Evolutionary conservation across 2,113 vertebrate species (phyloP).

Genomic region (Vulpes ferrilata): DNA sequence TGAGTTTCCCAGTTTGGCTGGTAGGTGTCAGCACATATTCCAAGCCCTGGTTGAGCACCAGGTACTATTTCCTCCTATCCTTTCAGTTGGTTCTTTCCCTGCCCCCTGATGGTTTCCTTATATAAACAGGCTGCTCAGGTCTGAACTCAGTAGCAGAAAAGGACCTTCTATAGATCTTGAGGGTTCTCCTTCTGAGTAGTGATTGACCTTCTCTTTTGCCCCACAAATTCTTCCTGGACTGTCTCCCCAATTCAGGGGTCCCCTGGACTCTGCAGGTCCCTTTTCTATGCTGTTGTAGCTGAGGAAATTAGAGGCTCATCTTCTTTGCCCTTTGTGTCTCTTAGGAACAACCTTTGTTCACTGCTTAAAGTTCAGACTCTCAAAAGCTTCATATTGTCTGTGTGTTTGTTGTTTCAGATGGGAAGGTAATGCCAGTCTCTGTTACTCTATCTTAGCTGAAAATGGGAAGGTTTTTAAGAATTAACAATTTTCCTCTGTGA

Average conservation of each 20-base stretch:
- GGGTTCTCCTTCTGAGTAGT: not conserved
- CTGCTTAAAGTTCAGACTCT: not conserved
- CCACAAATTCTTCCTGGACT: not conserved
- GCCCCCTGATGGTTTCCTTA: not conserved
- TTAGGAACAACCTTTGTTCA: not conserved
- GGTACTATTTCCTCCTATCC: not conserved
- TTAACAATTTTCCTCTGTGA: not conserved
- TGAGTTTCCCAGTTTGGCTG: not conserved
- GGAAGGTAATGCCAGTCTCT: not conserved
- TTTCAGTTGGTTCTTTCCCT: not conserved
- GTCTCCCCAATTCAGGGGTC: not conserved
- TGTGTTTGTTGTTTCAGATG: not conserved
- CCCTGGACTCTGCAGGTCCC: not conserved
- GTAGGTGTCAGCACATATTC: not conserved
- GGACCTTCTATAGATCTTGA: not conserved
- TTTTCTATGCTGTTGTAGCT: rapidly evolving
- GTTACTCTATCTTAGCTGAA: not conserved
- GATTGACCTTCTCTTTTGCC: not conserved
- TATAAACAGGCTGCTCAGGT: rapidly evolving
- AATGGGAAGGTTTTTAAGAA: not conserved
- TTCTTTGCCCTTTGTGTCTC: not conserved
- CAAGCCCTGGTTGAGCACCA: not conserved
- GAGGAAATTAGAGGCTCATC: not conserved
- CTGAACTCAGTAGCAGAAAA: not conserved
- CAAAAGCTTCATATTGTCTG: not conserved